Percentiles rank a stretch among this genome's conserved stretches.
phyloP scores from a whole-genome alignment of 2,888 invertebrate species.

The Ptychoptera albimana region DNA sequence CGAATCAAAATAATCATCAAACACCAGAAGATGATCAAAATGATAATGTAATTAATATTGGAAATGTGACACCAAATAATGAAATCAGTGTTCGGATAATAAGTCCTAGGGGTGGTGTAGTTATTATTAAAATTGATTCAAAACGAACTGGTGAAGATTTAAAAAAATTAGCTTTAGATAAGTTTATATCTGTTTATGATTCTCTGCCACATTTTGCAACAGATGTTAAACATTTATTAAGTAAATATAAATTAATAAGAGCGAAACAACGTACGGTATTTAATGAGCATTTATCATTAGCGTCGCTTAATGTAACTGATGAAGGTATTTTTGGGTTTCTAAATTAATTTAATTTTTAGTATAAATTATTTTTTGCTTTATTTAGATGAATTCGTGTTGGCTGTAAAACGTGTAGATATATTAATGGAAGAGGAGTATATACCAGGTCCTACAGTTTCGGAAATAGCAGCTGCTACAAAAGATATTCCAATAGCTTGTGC shows the following conservation, averaged over 20 bases:
- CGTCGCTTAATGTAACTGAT: conserved; percentile 18
- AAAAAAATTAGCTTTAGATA: conserved; percentile 24
- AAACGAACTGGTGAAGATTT: conserved; percentile 21
- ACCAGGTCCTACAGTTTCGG: conserved; percentile 32
- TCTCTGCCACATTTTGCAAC: conserved; percentile 23
- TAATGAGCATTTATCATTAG: conserved; percentile 19
- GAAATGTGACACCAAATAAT: conserved; percentile 1
- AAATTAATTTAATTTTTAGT: too few species aligned
- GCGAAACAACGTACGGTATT: conserved; percentile 19
- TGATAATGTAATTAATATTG: too few species aligned
- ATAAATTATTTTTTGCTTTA: too few species aligned
- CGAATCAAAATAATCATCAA: too few species aligned
- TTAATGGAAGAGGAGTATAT: conserved; percentile 23
- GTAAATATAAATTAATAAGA: conserved; percentile 23
- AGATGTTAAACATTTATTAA: conserved; percentile 21
- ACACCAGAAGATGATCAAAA: too few species aligned
- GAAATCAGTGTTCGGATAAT: conserved; percentile 22
- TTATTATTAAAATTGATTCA: conserved; percentile 19
- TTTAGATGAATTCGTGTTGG: conserved; percentile 16
- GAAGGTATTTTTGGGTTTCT: conserved; percentile 19
- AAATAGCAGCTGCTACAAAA: conserved; percentile 32
- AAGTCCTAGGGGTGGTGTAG: conserved; percentile 23
- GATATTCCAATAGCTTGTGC: conserved; percentile 23
- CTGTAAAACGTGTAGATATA: conserved; percentile 18
- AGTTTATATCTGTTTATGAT: conserved; percentile 23